Evolutionary conservation across 2,113 vertebrate species (phyloP), one percentile per base, ranked within the genome.

Genomic region (Nicator chloris): DNA sequence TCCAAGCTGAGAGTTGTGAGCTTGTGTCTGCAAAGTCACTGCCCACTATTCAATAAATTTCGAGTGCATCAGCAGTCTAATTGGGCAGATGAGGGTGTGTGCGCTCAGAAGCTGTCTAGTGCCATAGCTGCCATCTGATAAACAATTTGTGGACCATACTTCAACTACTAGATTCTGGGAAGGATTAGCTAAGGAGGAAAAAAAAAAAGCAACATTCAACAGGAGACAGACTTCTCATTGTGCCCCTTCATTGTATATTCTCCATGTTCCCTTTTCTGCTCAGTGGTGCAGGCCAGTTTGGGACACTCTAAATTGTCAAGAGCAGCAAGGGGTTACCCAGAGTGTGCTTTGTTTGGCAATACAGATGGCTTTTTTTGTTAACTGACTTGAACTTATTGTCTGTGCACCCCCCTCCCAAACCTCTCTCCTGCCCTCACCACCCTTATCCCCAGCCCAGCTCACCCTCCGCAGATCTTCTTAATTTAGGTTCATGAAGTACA

Each of bases 401-500:
- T 73, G 28, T 24, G 31, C 45, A 35, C 6, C 26, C 23, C 13
- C 4, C 4, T 37, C 75, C 64, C 45, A 57, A 78, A 80, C 44
- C 47, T 78, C 78, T 93, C 68, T 96, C 47, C 85, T 88, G 33
- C 64, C 88, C 72, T 91, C 87, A 87, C 45, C 79, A 88, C 45
- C 79, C 60, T 94, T 88, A 83, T 94, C 86, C 95, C 84, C 82
- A 95, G 89, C 86, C 91, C 82, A 83, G 88, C 81, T 92, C 88
- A 87, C 93, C 95, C 97, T 97, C 85, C 3, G 0, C 80, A 92
- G 96, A 97, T 97, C 98, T 96, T 97, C 97, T 98, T 98, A 98
- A 98, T 98, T 97, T 98, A 98, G 99, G 98, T 98, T 99, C 98
- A 98, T 99, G 98, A 99, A 99, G 99, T 99, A 99, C 97, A 98